Evolutionary conservation across 1,140 invertebrate genomes (phyloP).

Genomic region (Zaprionus camerounensis): DNA sequence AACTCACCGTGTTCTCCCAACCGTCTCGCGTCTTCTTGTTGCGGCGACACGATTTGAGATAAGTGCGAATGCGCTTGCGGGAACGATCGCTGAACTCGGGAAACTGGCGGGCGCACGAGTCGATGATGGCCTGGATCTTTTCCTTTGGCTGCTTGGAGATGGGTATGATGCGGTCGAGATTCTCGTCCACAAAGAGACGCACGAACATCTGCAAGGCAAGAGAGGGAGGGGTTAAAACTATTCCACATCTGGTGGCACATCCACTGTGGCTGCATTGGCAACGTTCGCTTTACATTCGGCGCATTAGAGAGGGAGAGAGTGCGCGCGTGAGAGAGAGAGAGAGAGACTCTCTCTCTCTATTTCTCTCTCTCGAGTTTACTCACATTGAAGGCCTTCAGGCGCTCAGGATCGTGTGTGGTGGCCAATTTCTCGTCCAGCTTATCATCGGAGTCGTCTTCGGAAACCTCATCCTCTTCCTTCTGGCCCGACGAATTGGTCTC

Average conservation of each 20-base stretch:
- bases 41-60: constrained; percentile 96
- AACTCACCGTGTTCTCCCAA: constrained; percentile 82
- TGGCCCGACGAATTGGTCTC: constrained; percentile 96
- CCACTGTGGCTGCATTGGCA: constrained; percentile 58
- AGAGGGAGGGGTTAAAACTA: constrained; percentile 11
- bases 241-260: neutral
- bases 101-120: constrained; percentile 98
- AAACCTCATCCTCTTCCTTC: constrained; percentile 96
- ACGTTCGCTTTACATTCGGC: constrained; percentile 77
- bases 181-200: constrained; percentile 98
- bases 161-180: constrained; percentile 97
- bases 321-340: neutral
- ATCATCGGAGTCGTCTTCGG: constrained; percentile 95
- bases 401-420: constrained; percentile 96
- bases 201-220: constrained; percentile 96
- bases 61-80: constrained; percentile 96
- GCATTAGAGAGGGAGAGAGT: constrained; percentile 14
- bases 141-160: constrained; percentile 99
- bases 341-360: constrained; percentile 31
- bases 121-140: constrained; percentile 98
- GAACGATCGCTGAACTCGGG: constrained; percentile 97
- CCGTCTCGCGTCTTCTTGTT: constrained; percentile 96
- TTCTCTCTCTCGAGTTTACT: constrained; percentile 84
- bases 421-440: constrained; percentile 90
- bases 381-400: constrained; percentile 98